Evolutionary conservation across 35 echinoderm and acorn worm species (phyloP), one percentile per base, ranked within the genome.

Genomic region (Apostichopus californicus): DNA sequence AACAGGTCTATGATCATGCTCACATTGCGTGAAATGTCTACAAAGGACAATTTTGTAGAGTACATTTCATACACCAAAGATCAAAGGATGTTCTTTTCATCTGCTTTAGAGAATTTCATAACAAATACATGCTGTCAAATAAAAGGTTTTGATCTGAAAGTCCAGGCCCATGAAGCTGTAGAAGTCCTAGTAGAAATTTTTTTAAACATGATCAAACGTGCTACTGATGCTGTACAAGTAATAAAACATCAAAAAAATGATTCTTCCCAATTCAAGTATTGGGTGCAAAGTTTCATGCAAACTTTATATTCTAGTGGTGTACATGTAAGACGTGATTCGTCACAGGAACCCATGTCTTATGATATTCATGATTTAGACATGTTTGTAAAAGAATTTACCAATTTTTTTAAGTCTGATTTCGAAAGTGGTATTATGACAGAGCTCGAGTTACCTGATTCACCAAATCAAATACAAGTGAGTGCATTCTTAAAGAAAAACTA

Each of bases 11-110:
- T 80, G 15, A 80, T 8, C 8, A 80, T 80, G 26, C 4, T 80
- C 5, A 6, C 26, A 7, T 80, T 80, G 78, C 21, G n/a, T 28
- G 78, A 80, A 80, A 6, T 80, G 26, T 5, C 15, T 6, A 46
- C 20, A 80, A 80, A 80, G 78, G 26, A 54, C 78, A 80, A 6
- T 80, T 80, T 4, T 15, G 5, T 28, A 80, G 78, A 80, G n/a
- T 80, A 80, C 78, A 80, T 46, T 46, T 6, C 78, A 80, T 80
- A 28, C 78, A 80, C 78, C 6, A 46, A 80, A 80, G 26, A 80
- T 46, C 20, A 80, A 24, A 80, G 6, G n/a, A 80, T 5, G 5
- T 10, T 26, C 15, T 80, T 80, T 24, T 80, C 26, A 28, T 46
- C 23, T 26, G 15, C 20, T 12, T 4, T 80, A 28, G 23, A 80